Conservation (phyloP, 2,888 invertebrate species). For the Axea sp. region DNA sequence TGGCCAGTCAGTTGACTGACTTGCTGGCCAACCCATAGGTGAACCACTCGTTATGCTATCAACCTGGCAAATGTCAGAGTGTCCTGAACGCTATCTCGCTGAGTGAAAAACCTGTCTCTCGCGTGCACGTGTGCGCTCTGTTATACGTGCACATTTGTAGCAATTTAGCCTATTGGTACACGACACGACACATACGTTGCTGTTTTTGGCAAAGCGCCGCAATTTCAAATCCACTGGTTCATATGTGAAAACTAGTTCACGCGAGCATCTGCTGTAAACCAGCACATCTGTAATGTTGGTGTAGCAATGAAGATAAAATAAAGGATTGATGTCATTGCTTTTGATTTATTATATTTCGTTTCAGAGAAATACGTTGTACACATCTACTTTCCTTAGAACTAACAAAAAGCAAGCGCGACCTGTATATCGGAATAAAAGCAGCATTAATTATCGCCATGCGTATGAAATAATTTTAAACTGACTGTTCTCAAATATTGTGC, state of each 20-base stretch:
- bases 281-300: no score
- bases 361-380: constrained; percentile 1
- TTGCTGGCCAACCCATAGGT: constrained; percentile 69
- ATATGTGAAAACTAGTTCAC: no score
- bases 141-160: background rate
- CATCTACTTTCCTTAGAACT: background rate
- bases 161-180: constrained; percentile 21
- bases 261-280: no score
- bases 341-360: constrained; percentile 2
- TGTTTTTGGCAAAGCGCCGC: constrained; percentile 3
- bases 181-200: constrained; percentile 12
- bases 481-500: constrained; percentile 23
- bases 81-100: constrained; percentile 64
- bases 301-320: no score
- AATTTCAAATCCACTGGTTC: no score
- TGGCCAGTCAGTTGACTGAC: constrained; percentile 5
- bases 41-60: constrained; percentile 74
- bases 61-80: constrained; percentile 77
- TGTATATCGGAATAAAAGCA: constrained; percentile 17
- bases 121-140: constrained; percentile 19
- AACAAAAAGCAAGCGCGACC: constrained; percentile 2
- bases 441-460: constrained; percentile 35
- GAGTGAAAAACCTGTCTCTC: constrained; percentile 46
- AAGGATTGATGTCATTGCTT: no score
- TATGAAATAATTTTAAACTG: constrained; percentile 48